Base-by-base conservation (phyloP, 2,888 invertebrate genomes). In the Busseola fusca region DNA sequence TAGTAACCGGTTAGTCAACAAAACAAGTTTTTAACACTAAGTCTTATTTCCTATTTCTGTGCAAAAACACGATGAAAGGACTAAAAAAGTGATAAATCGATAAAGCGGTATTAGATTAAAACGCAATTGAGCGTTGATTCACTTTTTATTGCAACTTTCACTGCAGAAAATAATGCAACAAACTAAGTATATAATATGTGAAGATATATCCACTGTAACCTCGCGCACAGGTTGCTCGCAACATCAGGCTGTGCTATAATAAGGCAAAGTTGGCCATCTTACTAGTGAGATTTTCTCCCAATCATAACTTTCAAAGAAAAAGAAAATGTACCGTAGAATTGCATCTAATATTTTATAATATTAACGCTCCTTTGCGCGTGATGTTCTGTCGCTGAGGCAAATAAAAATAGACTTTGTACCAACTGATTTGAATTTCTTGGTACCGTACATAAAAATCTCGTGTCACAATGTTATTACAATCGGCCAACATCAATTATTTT, bases 261-360 rank as follows among this genome's bases (percentile, higher is more conserved):
- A 91, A 91, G 92, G 91, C 90, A 87, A 92, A 92, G 93, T 93
- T 92, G 90, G 91, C 90, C 89, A 92, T 92, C 91, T 88, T 87
- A 91, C 91, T 91, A 92, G 91, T 91, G 87, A 93, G 92, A 93
- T 91, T 93, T 92, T 90, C 86, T 87, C 89, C 91, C 93, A 93
- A 93, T 93, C 93, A 93, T 93, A 93, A 93, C 90, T 93, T 93
- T 90, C 80, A 81, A 81, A 89, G 89, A 90, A 91, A 91, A 90
- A 92, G 90, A 91, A 92, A 91, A 91, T 90, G 86, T 87, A 87
- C 87, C 86, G 86, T 87, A 83, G 87, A 85, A 89, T 88, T 89
- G 89, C 88, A 87, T 80, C 84, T 85, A 85, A 87, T 86, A 85
- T 87, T 85, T 84, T 81, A 83, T 74, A 67, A 75, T 58, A 57